Evolutionary conservation across 2,113 vertebrate species (phyloP).

Genomic region (Ailuropoda melanoleuca): DNA sequence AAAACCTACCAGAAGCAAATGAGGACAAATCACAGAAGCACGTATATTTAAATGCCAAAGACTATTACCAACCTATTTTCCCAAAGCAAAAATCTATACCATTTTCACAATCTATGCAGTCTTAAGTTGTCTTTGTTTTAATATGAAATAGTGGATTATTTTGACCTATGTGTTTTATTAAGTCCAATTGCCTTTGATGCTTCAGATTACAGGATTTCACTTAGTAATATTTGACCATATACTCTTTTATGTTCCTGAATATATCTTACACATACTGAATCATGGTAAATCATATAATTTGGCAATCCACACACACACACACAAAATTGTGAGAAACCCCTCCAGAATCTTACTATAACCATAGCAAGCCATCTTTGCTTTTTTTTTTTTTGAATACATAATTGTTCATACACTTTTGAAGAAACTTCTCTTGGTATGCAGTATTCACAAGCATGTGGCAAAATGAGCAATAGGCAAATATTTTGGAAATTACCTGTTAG

Average conservation of each 20-base stretch:
- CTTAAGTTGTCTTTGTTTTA: slow-evolving; percentile 28
- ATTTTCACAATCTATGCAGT: neutral
- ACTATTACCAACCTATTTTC: slow-evolving; percentile 35
- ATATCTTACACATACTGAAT: neutral
- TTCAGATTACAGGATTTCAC: slow-evolving; percentile 3
- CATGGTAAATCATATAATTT: neutral
- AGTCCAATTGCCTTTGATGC: slow-evolving; percentile 5
- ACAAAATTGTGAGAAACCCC: neutral
- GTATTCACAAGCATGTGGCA: neutral
- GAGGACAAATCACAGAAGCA: neutral
- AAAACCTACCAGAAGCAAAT: slow-evolving; percentile 15
- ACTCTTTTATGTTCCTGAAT: neutral
- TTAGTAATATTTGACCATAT: neutral
- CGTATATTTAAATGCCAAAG: neutral
- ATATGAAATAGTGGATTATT: neutral
- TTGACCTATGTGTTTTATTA: slow-evolving; percentile 11
- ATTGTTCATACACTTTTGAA: neutral
- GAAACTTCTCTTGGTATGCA: neutral
- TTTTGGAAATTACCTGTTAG: slow-evolving; percentile 32
- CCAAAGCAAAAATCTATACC: neutral
- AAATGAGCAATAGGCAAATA: neutral
- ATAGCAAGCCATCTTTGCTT: neutral
- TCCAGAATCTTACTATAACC: neutral
- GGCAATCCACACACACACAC: neutral
- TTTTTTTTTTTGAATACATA: neutral